Evolutionary conservation across 2,113 vertebrate species (phyloP).

Genomic region (Lophius piscatorius): DNA sequence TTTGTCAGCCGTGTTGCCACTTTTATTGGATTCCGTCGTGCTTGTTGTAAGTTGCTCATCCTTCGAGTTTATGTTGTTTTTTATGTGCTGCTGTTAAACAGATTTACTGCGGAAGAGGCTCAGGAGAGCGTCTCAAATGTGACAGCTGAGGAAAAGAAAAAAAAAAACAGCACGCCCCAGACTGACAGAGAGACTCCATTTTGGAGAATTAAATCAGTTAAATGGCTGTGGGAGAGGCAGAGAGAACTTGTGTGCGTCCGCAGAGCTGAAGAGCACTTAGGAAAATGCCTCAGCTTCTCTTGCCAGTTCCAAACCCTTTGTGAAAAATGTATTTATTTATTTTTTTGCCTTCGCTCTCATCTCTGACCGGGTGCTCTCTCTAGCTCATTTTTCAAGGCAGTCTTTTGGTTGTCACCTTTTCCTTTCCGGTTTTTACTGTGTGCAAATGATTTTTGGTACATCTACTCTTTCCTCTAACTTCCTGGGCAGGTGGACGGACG

Average conservation of each 20-base stretch:
- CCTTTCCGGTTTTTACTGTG: too few species aligned
- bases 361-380: conserved; percentile 55
- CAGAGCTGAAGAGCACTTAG: conserved; percentile 63
- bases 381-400: too few species aligned
- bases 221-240: conserved; percentile 59
- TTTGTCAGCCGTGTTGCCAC: conserved; percentile 27
- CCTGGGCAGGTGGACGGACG: too few species aligned
- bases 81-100: conserved; percentile 60
- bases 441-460: too few species aligned
- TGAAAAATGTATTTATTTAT: conserved; percentile 21
- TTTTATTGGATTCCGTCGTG: conserved; percentile 31
- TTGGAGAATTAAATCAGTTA: conserved; percentile 72
- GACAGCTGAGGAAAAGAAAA: conserved; percentile 49
- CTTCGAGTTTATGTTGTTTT: conserved; percentile 44
- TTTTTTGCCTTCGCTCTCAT: conserved; percentile 34
- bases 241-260: conserved; percentile 53
- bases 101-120: conserved; percentile 56
- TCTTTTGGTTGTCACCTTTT: too few species aligned
- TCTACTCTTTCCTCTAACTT: too few species aligned
- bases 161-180: too few species aligned
- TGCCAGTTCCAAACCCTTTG: conserved; percentile 53
- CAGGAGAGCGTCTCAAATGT: conserved; percentile 49
- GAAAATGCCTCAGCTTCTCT: conserved; percentile 53
- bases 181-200: conserved; percentile 70
- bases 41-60: conserved; percentile 55